These are phyloP conservation scores for Cyanoramphus novaezelandiae DNA, from an alignment of 2,113 vertebrate species.

Conservation along the genomic window DNA sequence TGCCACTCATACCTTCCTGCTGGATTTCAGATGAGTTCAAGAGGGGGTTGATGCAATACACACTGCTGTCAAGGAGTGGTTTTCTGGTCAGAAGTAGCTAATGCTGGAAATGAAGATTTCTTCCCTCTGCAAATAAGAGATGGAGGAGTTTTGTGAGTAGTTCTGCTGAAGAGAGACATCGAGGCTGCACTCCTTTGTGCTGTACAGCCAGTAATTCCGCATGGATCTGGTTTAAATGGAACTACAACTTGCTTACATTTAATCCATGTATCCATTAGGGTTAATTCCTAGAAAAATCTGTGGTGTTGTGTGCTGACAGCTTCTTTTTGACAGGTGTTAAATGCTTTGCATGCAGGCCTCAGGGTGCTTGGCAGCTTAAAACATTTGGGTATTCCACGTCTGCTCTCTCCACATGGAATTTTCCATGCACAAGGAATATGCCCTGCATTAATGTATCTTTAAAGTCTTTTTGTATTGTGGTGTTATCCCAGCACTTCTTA, in stretches of 20 bases:
- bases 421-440: background rate
- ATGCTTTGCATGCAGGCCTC: background rate
- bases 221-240: background rate
- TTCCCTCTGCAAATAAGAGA: background rate
- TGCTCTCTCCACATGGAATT: background rate
- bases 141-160: background rate
- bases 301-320: background rate
- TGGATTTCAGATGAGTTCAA: slow-evolving; percentile 15
- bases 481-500: background rate
- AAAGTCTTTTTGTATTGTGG: background rate
- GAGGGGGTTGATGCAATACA: background rate
- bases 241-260: background rate
- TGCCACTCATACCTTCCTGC: slow-evolving; percentile 35
- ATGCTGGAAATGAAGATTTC: background rate
- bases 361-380: slow-evolving; percentile 13
- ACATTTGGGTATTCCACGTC: slow-evolving; percentile 1
- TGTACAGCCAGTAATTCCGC: background rate
- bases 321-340: slow-evolving; percentile 48
- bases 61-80: background rate
- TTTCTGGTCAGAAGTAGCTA: background rate
- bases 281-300: slow-evolving; percentile 25
- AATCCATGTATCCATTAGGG: background rate
- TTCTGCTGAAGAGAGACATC: background rate
- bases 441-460: background rate
- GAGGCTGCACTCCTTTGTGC: background rate